Conservation (phyloP, 2,888 invertebrate species). For the Pasiphila rectangulata region DNA sequence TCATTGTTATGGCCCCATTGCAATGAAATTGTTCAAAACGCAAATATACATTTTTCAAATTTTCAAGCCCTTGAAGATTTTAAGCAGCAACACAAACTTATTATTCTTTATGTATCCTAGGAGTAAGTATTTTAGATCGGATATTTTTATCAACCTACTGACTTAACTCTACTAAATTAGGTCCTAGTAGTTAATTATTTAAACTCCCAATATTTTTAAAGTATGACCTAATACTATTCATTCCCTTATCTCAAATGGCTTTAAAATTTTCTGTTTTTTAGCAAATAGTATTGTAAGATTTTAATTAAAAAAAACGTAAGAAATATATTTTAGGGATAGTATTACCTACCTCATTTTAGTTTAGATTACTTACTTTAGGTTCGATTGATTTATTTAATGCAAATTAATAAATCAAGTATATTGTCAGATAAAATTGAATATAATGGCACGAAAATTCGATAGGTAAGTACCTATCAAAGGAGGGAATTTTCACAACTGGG, state of each 20-base stretch:
- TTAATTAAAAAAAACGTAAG: too few relatives aligned
- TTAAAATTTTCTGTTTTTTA: conserved; percentile 64
- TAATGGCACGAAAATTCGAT: conserved; percentile 75
- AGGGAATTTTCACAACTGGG: conserved; percentile 78
- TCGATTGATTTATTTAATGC: not conserved
- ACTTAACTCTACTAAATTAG: conserved; percentile 38
- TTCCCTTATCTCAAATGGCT: conserved; percentile 64
- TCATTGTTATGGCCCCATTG: conserved; percentile 66
- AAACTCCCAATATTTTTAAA: conserved; percentile 39
- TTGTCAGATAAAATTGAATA: conserved; percentile 70
- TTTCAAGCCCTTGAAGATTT: conserved; percentile 51
- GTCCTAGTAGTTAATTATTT: conserved; percentile 28
- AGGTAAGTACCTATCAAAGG: conserved; percentile 65
- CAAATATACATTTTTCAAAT: conserved; percentile 31
- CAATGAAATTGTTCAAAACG: conserved; percentile 55
- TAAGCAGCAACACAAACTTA: conserved; percentile 39
- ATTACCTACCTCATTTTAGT: too few relatives aligned
- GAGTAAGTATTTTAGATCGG: conserved; percentile 59
- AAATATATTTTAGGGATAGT: too few relatives aligned
- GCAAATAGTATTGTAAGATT: not conserved
- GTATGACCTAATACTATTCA: conserved; percentile 59
- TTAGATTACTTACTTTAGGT: too few relatives aligned
- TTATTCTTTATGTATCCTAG: conserved; percentile 37
- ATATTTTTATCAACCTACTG: conserved; percentile 50
- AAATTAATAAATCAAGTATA: conserved; percentile 42